Base-by-base conservation (phyloP, 2,113 vertebrate genomes). In the Podilymbus podiceps region DNA sequence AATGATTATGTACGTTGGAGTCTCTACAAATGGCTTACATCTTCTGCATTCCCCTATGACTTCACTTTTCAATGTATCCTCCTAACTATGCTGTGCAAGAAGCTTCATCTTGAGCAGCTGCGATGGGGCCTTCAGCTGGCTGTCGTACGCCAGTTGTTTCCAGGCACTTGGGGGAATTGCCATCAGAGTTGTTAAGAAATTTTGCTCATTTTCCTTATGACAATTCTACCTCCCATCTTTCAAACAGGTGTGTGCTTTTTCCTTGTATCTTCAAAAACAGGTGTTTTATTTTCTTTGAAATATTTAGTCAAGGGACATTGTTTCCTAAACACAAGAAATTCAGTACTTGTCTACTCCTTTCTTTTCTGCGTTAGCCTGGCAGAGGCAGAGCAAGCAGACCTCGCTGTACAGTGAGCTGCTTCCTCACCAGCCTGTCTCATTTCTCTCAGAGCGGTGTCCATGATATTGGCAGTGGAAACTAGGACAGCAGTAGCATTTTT, bases 231-330 rank as follows among this genome's bases (percentile, higher is more conserved):
- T 91, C 40, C 58, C 15, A 31, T 75, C 60, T 85, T 19, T 4
- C 81, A 79, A 79, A 72, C 12, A 16, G 50, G 31, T 88, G 30
- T 42, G 8, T 62, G 31, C 10, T 82, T 89, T 90, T 72, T n/a
- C 25, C 35, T 60, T 0, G 0, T 82, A 53, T 79, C 73, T 95
- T 89, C 60, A 56, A 46, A 97, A 91, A 0, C 80, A 96, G 69
- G 80, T 87, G 76, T 50, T 78, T 92, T 94, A 72, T 87, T 89
- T 93, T 50, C 80, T 93, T 86, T 91, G 76, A 95, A 96, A 87
- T 78, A n/a, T n/a, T 91, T 95, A 87, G 84, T 72, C 80, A 87
- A 72, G 91, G 73, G 77, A 88, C 4, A 0, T 15, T 87, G 19
- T 66, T 95, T 92, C 69, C 69, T 53, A 79, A 68, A 68, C 30